phyloP scores from a whole-genome alignment of 2,797 vertebrate species.

The Rhabdomys pumilio region DNA sequence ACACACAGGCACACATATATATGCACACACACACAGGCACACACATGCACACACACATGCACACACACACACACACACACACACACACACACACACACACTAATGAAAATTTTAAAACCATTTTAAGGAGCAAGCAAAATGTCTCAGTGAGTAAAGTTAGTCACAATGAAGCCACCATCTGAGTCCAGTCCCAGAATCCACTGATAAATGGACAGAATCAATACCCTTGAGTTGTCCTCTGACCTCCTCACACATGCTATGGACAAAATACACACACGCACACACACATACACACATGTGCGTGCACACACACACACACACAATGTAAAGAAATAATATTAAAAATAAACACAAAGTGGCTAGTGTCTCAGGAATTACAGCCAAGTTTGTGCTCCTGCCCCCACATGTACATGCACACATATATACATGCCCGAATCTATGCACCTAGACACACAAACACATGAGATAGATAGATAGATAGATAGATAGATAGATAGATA shows the following conservation, averaged over 20 bases:
- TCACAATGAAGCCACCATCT: background rate
- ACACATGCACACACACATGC: background rate
- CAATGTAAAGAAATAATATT: background rate
- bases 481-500: background rate
- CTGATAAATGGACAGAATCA: background rate
- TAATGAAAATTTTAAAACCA: background rate
- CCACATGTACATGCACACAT: too few relatives aligned
- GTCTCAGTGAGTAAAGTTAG: background rate
- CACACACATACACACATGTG: background rate
- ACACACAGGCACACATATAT: too few relatives aligned
- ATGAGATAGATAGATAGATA: background rate
- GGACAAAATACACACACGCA: background rate
- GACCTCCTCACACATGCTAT: background rate
- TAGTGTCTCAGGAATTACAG: background rate
- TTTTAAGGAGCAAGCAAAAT: background rate
- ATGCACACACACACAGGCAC: too few relatives aligned
- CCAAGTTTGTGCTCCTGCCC: background rate
- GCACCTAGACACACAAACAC: background rate
- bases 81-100: background rate
- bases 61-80: too few relatives aligned
- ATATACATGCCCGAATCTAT: too few relatives aligned
- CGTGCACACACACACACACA: background rate
- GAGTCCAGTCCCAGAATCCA: background rate
- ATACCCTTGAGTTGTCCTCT: background rate
- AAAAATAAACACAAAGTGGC: background rate